Conservation (phyloP, 2,888 invertebrate genomes). For the Phortica okadai region DNA sequence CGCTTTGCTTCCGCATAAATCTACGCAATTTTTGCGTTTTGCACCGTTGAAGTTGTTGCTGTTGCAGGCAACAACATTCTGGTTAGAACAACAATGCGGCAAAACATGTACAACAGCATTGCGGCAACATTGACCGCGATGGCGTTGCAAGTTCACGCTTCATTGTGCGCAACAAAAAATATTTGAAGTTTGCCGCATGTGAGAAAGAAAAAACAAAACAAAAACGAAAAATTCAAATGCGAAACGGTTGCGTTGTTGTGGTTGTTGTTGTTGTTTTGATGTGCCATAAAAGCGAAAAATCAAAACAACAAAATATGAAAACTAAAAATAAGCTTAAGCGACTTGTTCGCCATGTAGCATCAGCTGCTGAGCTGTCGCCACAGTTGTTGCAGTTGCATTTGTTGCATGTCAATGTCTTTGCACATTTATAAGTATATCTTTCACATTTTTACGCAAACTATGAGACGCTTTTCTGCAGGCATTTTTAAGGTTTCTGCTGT, state of each 20-base stretch:
- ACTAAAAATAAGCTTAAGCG: not conserved
- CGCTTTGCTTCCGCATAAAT: conserved; percentile 20
- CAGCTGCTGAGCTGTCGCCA: conserved; percentile 24
- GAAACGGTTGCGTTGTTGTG: not conserved
- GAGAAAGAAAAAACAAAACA: not conserved
- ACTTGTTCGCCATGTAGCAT: not conserved
- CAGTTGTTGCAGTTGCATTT: conserved; percentile 44
- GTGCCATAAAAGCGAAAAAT: no score
- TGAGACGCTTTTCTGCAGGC: conserved; percentile 17
- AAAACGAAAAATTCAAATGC: not conserved
- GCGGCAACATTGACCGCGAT: conserved; percentile 36
- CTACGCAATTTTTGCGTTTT: not conserved
- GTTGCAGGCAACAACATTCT: conserved; percentile 19
- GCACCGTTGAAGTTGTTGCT: not conserved
- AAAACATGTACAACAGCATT: conserved; percentile 33
- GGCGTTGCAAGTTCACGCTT: conserved; percentile 60
- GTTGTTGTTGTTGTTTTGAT: not conserved
- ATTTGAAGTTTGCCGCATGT: conserved; percentile 56
- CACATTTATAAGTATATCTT: conserved; percentile 47
- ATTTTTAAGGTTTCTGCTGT: conserved; percentile 62
- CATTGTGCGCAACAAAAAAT: conserved; percentile 60
- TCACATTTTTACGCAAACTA: conserved; percentile 34
- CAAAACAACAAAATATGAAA: not conserved
- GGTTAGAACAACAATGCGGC: conserved; percentile 7
- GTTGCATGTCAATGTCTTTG: conserved; percentile 52